Evolutionary conservation across 1,140 invertebrate genomes (phyloP).

Genomic region (Halyomorpha halys): DNA sequence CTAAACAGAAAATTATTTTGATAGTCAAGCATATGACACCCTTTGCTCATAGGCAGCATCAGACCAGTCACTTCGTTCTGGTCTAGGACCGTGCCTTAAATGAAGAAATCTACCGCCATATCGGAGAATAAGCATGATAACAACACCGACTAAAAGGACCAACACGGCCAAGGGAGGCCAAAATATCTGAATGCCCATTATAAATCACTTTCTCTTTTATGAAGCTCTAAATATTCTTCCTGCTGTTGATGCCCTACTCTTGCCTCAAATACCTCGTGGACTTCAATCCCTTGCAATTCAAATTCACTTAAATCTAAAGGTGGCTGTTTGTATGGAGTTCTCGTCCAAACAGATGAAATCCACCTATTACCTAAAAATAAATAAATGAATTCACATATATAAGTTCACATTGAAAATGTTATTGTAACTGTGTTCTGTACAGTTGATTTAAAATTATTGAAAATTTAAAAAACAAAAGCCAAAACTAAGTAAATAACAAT

Average conservation of each 20-base stretch:
- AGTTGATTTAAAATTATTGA: no score
- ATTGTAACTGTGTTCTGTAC: no score
- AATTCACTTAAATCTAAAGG: slow-evolving; percentile 67
- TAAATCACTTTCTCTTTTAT: slow-evolving; percentile 71
- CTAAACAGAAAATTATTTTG: background rate
- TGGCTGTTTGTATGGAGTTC: slow-evolving; percentile 70
- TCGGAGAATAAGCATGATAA: slow-evolving; percentile 62
- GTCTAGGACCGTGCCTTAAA: slow-evolving; percentile 46
- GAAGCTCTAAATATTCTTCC: slow-evolving; percentile 52
- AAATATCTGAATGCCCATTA: slow-evolving; percentile 51
- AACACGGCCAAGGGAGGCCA: slow-evolving; percentile 61
- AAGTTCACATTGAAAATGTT: no score
- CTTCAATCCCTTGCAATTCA: slow-evolving; percentile 37
- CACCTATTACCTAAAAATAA: slow-evolving; percentile 60
- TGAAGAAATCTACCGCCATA: slow-evolving; percentile 57
- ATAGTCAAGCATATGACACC: slow-evolving; percentile 39
- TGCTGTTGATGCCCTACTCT: slow-evolving; percentile 33
- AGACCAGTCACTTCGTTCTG: slow-evolving; percentile 46
- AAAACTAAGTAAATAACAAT: no score
- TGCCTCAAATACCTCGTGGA: slow-evolving; percentile 32
- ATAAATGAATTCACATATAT: background rate
- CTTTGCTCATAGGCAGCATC: slow-evolving; percentile 51
- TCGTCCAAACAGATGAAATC: slow-evolving; percentile 69
- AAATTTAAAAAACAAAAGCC: no score
- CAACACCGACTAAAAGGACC: slow-evolving; percentile 55